Percentiles rank a stretch among this genome's conserved stretches.
Evolutionary conservation across 2,888 invertebrate genomes (phyloP).

Genomic region (Pomacea canaliculata): DNA sequence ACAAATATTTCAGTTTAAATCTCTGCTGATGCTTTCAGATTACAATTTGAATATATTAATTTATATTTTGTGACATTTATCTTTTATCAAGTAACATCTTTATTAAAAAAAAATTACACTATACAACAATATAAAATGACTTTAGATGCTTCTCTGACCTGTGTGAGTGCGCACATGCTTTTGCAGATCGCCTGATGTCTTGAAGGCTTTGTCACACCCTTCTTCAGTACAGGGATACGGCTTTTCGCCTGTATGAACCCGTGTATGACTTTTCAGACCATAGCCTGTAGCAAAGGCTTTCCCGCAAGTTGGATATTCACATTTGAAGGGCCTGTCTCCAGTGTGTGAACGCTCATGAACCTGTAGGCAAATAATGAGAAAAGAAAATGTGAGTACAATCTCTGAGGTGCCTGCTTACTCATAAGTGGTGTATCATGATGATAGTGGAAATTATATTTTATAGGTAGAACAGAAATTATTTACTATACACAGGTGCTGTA

Average conservation of each 20-base stretch:
- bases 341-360: slow-evolving; percentile 71
- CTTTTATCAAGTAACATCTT: too few species aligned
- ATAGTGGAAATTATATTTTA: too few species aligned
- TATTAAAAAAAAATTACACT: too few species aligned
- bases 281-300: slow-evolving; percentile 72
- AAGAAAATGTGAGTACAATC: not conserved
- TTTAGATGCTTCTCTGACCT: slow-evolving; percentile 64
- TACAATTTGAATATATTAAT: too few species aligned
- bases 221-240: slow-evolving; percentile 74
- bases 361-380: slow-evolving; percentile 43
- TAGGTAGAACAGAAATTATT: too few species aligned
- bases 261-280: slow-evolving; percentile 74
- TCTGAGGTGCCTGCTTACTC: not conserved
- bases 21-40: too few species aligned
- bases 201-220: slow-evolving; percentile 74
- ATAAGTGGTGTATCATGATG: not conserved
- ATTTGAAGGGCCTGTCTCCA: slow-evolving; percentile 70
- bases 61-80: too few species aligned
- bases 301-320: slow-evolving; percentile 65
- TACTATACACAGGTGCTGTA: too few species aligned
- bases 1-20: too few species aligned
- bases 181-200: slow-evolving; percentile 76
- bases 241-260: slow-evolving; percentile 76
- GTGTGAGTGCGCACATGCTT: slow-evolving; percentile 77
- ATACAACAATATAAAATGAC: too few species aligned